Evolutionary conservation across 2,113 vertebrate genomes (phyloP), one percentile per base, ranked within the genome.

Genomic region (Alectura lathami): DNA sequence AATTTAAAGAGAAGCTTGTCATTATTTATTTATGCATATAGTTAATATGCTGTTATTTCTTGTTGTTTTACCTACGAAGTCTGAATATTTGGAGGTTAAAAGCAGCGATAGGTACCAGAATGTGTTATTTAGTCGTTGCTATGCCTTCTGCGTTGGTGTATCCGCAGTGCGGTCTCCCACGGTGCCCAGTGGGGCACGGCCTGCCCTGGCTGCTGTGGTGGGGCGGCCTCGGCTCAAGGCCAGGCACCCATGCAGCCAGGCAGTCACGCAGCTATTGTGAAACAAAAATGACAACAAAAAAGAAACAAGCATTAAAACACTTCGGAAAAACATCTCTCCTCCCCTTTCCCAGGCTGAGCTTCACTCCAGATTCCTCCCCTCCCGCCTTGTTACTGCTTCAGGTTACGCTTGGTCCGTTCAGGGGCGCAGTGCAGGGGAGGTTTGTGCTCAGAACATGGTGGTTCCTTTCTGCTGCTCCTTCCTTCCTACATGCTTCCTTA

Each of bases 111-210:
- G 47, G 8, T 20, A n/a, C 5, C 43, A 32, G 34, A 50, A 83
- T 17, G 13, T 4, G 4, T 9, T 82, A 42, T 32, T 27, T 86
- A 63, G 8, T 17, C 20, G 43, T 21, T 80, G 53, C 32, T 53
- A 0, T 43, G 18, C 40, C n/a, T 56, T 51, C 17, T 70, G 15
- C n/a, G 66, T 63, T 60, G 54, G 8, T 32, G n/a, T 26, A 11
- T 29, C 21, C 60, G 1, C 7, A 20, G 18, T 42, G 10, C 17
- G 23, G 12, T 59, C n/a, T 76, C 29, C 30, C 17, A 29, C 9
- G 2, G 48, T 2, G 8, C 48, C n/a, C 2, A 0, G 24, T 0
- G 18, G 17, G 54, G 40, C 22, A 7, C 1, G 2, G 18, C 24
- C 0, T 11, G 0, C 22, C 6, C 34, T 7, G 6, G 18, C 3